Percentiles rank a stretch among this genome's conserved stretches.
These are phyloP conservation scores for Drosophila eugracilis DNA, from an alignment of 1,140 invertebrate genomes.

Conservation along the genomic window DNA sequence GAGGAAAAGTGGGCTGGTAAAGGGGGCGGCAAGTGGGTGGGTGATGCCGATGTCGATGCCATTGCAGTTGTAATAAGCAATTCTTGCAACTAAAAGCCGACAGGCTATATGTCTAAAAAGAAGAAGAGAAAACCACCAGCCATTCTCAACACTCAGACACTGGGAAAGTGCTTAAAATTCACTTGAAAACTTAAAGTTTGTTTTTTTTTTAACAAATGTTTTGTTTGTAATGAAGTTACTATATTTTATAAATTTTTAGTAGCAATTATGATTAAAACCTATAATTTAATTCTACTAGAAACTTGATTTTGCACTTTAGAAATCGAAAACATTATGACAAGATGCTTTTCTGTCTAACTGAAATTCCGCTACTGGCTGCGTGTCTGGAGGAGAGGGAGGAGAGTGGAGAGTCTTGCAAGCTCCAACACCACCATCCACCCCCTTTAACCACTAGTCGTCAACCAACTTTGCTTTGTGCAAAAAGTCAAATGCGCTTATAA, in stretches of 20 bases:
- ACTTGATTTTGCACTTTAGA: too few species aligned
- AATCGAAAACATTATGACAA: too few species aligned
- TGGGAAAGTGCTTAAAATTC: not conserved
- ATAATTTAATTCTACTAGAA: too few species aligned
- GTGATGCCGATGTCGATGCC: too few species aligned
- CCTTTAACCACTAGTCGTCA: constrained; percentile 2
- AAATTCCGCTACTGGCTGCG: too few species aligned
- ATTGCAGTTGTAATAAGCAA: constrained; percentile 29
- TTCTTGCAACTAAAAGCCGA: constrained; percentile 16
- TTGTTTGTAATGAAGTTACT: too few species aligned
- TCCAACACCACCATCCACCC: not conserved
- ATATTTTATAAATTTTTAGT: too few species aligned
- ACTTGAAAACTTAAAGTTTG: not conserved
- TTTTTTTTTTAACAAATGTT: too few species aligned
- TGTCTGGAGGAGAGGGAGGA: not conserved
- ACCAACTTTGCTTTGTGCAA: constrained; percentile 36
- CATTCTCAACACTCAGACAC: not conserved
- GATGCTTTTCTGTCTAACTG: not conserved
- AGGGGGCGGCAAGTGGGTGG: not conserved
- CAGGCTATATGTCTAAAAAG: not conserved
- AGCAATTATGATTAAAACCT: too few species aligned
- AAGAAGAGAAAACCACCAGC: not conserved
- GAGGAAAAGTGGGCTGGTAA: not conserved
- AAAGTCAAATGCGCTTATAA: constrained; percentile 74
- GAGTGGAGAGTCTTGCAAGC: too few species aligned